A percentile compares a stretch with the other conserved stretches of the same genome.
phyloP scores from a whole-genome alignment of 2,888 invertebrate species.

The Acanthacorydalis orientalis region DNA sequence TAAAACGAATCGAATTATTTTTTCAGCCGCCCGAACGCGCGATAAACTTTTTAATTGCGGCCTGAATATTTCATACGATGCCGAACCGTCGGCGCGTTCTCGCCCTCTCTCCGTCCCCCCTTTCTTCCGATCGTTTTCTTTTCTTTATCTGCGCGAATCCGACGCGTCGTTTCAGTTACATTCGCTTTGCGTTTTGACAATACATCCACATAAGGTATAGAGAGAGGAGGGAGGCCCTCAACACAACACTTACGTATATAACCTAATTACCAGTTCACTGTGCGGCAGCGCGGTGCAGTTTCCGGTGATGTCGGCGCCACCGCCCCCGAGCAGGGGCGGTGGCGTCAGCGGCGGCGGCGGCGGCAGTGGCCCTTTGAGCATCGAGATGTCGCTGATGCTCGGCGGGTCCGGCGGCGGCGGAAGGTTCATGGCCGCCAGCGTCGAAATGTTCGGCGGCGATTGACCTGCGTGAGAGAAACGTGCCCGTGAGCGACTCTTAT shows the following conservation, averaged over 20 bases:
- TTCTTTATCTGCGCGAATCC: too few species aligned
- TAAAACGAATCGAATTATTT: too few species aligned
- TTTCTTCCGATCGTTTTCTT: too few species aligned
- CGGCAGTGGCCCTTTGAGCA: slow-evolving; percentile 42
- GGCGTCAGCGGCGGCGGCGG: slow-evolving; percentile 29
- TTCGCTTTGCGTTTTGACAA: too few species aligned
- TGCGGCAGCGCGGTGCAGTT: slow-evolving; percentile 23
- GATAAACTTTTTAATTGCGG: too few species aligned
- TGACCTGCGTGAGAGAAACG: neutral
- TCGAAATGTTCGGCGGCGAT: slow-evolving; percentile 19
- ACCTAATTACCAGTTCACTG: slow-evolving; percentile 35
- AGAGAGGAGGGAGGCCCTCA: slow-evolving; percentile 5
- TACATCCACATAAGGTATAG: neutral
- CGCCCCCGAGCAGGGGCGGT: slow-evolving; percentile 39
- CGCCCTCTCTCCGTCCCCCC: too few species aligned
- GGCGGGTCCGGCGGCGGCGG: slow-evolving; percentile 42
- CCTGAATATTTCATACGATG: too few species aligned
- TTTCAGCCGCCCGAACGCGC: too few species aligned
- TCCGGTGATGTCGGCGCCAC: slow-evolving; percentile 22
- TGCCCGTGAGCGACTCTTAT: too few species aligned
- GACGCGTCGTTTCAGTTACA: too few species aligned
- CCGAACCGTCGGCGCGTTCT: too few species aligned
- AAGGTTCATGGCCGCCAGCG: slow-evolving; percentile 16
- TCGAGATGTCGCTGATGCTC: slow-evolving; percentile 37
- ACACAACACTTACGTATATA: slow-evolving; percentile 33